Percentiles rank a stretch among this genome's conserved stretches.
Evolutionary conservation across 2,888 invertebrate species (phyloP).

Genomic region (Stenotaenia linearis): DNA sequence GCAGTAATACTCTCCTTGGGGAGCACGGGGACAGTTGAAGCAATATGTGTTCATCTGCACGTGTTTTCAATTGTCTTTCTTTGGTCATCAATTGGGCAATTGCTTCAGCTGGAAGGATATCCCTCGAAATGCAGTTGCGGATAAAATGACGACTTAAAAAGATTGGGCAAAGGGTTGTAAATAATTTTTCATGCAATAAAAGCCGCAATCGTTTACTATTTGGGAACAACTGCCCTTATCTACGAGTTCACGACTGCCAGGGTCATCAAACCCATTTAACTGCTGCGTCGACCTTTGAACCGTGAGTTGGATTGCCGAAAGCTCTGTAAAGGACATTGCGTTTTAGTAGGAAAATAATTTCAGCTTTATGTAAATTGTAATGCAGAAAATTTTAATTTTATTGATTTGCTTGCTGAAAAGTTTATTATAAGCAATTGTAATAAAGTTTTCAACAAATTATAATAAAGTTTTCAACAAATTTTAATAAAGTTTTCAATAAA

Average conservation of each 20-base stretch:
- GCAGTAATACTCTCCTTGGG: too few relatives aligned
- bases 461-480: not conserved
- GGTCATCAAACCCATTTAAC: conserved; percentile 5
- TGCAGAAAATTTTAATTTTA: not conserved
- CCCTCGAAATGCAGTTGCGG: not conserved
- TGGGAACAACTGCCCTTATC: not conserved
- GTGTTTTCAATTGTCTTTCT: not conserved
- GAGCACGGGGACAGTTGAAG: not conserved
- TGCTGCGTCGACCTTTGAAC: not conserved
- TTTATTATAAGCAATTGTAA: not conserved
- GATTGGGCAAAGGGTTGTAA: not conserved
- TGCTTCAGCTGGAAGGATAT: not conserved
- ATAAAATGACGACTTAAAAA: not conserved
- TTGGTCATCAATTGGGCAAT: not conserved
- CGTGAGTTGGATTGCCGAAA: not conserved
- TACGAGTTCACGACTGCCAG: not conserved
- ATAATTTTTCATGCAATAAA: not conserved
- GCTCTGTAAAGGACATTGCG: not conserved
- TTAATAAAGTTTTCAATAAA: not conserved
- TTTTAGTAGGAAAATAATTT: not conserved
- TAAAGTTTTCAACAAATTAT: not conserved
- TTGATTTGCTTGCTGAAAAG: not conserved
- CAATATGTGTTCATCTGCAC: not conserved
- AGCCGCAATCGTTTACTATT: not conserved
- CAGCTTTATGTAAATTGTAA: not conserved